Evolutionary conservation across 2,113 vertebrate species (phyloP).

Genomic region (Bombycilla garrulus): DNA sequence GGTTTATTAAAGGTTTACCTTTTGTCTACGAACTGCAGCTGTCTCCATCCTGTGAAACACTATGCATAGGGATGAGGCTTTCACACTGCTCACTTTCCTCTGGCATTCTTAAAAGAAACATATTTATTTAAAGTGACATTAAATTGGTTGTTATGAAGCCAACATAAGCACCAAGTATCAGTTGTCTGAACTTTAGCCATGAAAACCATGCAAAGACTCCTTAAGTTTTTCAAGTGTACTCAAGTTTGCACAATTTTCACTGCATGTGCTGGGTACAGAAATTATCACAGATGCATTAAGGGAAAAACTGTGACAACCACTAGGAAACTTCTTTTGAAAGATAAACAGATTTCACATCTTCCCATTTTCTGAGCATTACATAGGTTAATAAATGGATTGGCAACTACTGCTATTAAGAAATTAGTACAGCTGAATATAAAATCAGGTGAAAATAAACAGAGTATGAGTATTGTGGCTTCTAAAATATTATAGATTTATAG

Average conservation of each 20-base stretch:
- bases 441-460: background rate
- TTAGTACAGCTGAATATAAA: background rate
- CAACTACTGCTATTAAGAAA: background rate
- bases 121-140: background rate
- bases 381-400: background rate
- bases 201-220: background rate
- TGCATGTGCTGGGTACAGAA: background rate
- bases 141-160: background rate
- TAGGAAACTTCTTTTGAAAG: background rate
- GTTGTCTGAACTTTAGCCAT: background rate
- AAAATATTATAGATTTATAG: background rate
- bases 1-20: conserved; percentile 6
- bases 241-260: background rate
- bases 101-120: conserved; percentile 74
- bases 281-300: background rate
- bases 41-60: conserved; percentile 77
- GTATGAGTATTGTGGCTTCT: background rate
- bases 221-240: background rate
- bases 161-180: background rate
- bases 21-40: conserved; percentile 76
- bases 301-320: background rate
- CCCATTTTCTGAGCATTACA: background rate
- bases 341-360: background rate
- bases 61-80: conserved; percentile 91
- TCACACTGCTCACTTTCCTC: conserved; percentile 92